Evolutionary conservation across 2,113 vertebrate species (phyloP).

Genomic region (Trogon melanurus): DNA sequence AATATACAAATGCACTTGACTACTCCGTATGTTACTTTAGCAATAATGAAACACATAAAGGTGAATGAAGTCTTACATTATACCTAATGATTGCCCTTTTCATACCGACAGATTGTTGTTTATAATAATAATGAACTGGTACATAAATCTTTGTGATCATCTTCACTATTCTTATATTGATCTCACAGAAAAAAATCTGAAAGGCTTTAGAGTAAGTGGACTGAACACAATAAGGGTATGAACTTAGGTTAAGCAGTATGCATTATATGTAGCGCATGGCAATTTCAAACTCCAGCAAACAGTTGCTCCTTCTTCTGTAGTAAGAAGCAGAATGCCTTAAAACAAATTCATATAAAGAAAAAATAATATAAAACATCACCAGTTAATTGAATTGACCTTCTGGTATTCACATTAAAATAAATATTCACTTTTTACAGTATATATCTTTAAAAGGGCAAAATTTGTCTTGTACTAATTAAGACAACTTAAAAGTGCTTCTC

Average conservation of each 20-base stretch:
- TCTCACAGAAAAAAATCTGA: not conserved
- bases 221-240: not conserved
- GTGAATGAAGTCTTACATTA: not conserved
- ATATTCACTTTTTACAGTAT: not conserved
- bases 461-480: slow-evolving; percentile 3
- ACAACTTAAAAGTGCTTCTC: not conserved
- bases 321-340: not conserved
- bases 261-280: not conserved
- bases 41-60: not conserved
- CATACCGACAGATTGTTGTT: not conserved
- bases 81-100: not conserved
- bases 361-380: not conserved
- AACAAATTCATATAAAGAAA: not conserved
- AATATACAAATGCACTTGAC: not conserved
- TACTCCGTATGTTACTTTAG: not conserved
- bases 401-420: not conserved
- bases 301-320: not conserved
- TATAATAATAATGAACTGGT: not conserved
- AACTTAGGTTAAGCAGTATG: not conserved
- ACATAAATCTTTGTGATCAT: not conserved
- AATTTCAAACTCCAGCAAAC: not conserved
- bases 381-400: slow-evolving; percentile 26
- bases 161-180: not conserved
- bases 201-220: not conserved
- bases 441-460: slow-evolving; percentile 7